Base-by-base conservation (phyloP, 1,140 invertebrate species). In the Stenopsyche tienmushanensis region DNA sequence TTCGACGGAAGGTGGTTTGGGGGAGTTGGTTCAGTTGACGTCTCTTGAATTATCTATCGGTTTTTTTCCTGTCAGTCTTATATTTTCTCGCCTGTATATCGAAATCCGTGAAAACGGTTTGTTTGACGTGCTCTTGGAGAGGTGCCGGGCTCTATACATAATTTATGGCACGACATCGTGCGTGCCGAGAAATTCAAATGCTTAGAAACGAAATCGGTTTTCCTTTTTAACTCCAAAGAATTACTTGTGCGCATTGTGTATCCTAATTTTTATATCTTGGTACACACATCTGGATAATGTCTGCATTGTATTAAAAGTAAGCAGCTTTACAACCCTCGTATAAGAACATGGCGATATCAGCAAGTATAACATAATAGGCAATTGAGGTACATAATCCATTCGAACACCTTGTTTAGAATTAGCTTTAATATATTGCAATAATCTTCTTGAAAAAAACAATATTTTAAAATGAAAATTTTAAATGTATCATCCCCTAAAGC, bases 51-150 rank as follows among this genome's bases (percentile, higher is more conserved):
- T 34, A 34, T 34, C 29, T 34, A 34, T 34, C n/a, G 29, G 29
- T 13, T 13, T 13, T 34, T 34, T 34, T 34, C 29, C 5, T 34
- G 5, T n/a, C n/a, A n/a, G n/a, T 34, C 29, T 34, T 34, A 13
- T 34, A 34, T 13, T 7, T 5, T 5, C 29, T 34, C 5, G 5
- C 29, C 13, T 34, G 29, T 34, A 34, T 10, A 25, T 54, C 8
- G 44, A 25, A 54, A 54, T 29, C 52, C 25, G 1, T 54, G 52
- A 34, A 57, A 57, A 57, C 53, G 53, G 53, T 57, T 54, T 54
- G 24, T 54, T 54, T 39, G 53, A 57, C n/a, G 53, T 39, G 34
- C 15, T 34, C 10, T 9, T 18, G 53, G 26, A 8, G 53, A n/a
- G n/a, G n/a, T n/a, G n/a, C n/a, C 25, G 7, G 15, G 25, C 53